phyloP scores from a whole-genome alignment of 2,113 vertebrate genomes.

The Nycticorax nycticorax region DNA sequence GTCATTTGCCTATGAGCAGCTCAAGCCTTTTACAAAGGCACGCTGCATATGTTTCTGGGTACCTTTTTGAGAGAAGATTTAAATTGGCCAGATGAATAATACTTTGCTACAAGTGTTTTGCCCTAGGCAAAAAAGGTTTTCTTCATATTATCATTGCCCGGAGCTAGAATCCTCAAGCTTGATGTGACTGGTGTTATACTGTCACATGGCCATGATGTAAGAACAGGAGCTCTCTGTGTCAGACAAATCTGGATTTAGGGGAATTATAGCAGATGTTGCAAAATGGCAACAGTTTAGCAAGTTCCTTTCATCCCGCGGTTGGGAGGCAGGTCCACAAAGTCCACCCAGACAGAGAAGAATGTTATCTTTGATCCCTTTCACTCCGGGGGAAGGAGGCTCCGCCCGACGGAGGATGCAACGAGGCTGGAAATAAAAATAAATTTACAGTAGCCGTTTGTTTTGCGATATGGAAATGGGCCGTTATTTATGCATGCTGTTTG shows the following conservation, averaged over 20 bases:
- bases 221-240: constrained; percentile 80
- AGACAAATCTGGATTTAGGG: constrained; percentile 88
- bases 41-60: constrained; percentile 82
- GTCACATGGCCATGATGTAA: constrained; percentile 85
- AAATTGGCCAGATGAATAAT: constrained; percentile 85
- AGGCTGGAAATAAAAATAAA: constrained; percentile 70
- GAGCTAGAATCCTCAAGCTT: constrained; percentile 77
- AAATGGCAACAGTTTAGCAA: constrained; percentile 87
- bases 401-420: constrained; percentile 36
- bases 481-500: constrained; percentile 50
- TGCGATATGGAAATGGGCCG: constrained; percentile 65
- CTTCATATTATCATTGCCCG: constrained; percentile 78
- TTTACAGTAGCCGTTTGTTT: constrained; percentile 59
- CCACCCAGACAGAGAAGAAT: constrained; percentile 83
- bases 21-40: constrained; percentile 79
- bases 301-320: constrained; percentile 81
- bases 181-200: constrained; percentile 78
- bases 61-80: constrained; percentile 83
- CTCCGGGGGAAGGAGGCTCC: constrained; percentile 67
- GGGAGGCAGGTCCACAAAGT: constrained; percentile 80
- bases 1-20: constrained; percentile 84
- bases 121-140: constrained; percentile 79
- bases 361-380: constrained; percentile 83
- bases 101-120: constrained; percentile 85
- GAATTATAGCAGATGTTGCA: constrained; percentile 89